Evolutionary conservation across 2,113 vertebrate species (phyloP).

Genomic region (Microtus richardsoni): DNA sequence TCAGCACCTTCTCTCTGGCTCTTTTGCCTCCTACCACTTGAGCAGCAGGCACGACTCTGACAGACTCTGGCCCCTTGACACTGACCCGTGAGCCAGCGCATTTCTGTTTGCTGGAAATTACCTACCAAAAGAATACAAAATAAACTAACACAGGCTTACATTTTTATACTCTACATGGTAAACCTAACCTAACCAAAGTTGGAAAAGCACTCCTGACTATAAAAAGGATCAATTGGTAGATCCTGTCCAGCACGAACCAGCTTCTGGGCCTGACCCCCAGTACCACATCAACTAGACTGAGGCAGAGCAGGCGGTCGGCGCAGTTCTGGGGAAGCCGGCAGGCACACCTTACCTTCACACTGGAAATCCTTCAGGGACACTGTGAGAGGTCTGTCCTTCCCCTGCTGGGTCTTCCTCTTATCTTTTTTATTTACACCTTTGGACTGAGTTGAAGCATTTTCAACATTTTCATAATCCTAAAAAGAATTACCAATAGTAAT

Average conservation of each 20-base stretch:
- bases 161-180: background rate
- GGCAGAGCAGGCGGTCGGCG: background rate
- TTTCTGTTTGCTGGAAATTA: background rate
- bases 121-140: background rate
- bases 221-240: background rate
- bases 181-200: background rate
- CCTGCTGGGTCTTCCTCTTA: constrained; percentile 94
- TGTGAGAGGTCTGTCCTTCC: constrained; percentile 94
- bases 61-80: background rate
- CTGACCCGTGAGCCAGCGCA: background rate
- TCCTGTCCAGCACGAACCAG: background rate
- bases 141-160: background rate
- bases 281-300: background rate
- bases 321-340: constrained; percentile 15
- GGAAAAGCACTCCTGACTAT: background rate
- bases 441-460: constrained; percentile 89
- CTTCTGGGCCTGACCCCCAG: background rate
- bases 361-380: constrained; percentile 96
- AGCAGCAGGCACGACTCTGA: background rate
- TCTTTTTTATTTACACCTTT: constrained; percentile 92
- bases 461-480: constrained; percentile 87
- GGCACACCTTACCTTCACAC: constrained; percentile 88
- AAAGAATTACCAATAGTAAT: constrained; percentile 75
- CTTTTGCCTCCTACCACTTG: background rate
- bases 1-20: background rate